These are phyloP conservation scores for Heliconius sara DNA, from an alignment of 2,888 invertebrate genomes.

Conservation along the genomic window DNA sequence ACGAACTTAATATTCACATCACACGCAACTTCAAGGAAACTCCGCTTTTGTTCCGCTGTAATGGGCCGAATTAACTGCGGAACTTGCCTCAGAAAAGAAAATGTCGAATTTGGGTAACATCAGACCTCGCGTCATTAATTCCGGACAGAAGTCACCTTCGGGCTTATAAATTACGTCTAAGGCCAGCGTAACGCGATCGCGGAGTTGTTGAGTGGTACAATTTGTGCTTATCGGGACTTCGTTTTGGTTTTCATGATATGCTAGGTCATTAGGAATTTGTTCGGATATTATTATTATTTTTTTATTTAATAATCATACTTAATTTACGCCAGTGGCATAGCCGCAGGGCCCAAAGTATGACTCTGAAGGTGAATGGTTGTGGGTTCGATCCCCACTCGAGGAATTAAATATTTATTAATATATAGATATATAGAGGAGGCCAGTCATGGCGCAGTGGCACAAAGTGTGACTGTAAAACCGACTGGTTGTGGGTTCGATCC, in stretches of 20 bases:
- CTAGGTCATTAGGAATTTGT: not conserved
- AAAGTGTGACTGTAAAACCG: no score
- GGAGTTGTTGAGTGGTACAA: constrained; percentile 25
- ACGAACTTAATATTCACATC: constrained; percentile 38
- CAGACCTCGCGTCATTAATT: constrained; percentile 66
- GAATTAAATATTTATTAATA: no score
- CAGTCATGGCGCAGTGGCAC: no score
- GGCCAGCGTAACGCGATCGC: constrained; percentile 53
- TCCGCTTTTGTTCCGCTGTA: constrained; percentile 32
- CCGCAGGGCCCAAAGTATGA: no score
- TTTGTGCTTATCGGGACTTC: not conserved
- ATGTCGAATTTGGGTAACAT: constrained; percentile 43
- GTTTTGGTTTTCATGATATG: not conserved
- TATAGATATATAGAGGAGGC: no score
- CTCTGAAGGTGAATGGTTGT: no score
- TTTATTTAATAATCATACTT: no score
- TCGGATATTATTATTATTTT: not conserved
- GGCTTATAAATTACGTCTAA: constrained; percentile 68
- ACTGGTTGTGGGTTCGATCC: no score
- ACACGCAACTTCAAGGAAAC: constrained; percentile 31
- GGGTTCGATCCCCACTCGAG: no score
- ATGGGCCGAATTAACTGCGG: constrained; percentile 30
- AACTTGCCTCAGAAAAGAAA: constrained; percentile 38
- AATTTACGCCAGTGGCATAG: no score
- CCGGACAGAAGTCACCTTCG: constrained; percentile 61